phyloP scores from a whole-genome alignment of 2,113 vertebrate species.

The Aldabrachelys gigantea region DNA sequence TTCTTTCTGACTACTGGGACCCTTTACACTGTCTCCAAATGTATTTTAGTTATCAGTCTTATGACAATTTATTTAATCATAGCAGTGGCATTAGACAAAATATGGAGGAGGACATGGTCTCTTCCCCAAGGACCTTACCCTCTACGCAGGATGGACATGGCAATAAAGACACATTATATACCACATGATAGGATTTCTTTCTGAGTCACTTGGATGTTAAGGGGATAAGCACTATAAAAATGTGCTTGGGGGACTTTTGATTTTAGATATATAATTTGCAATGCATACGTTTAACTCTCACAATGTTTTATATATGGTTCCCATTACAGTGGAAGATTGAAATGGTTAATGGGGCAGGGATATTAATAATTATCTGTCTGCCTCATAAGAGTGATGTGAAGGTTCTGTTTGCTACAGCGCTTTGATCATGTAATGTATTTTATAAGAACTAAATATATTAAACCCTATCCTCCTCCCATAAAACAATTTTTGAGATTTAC shows the following conservation, averaged over 20 bases:
- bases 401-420: not conserved
- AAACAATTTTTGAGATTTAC: rapidly evolving
- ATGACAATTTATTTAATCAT: not conserved
- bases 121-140: rapidly evolving
- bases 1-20: no score
- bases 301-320: not conserved
- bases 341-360: no score
- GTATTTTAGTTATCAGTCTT: not conserved
- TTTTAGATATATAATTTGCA: not conserved
- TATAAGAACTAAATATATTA: not conserved
- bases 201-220: not conserved
- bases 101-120: rapidly evolving
- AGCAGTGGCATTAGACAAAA: not conserved
- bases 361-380: not conserved
- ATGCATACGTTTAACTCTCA: not conserved
- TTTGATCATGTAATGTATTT: not conserved
- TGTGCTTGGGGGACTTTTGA: not conserved
- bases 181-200: rapidly evolving
- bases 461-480: not conserved
- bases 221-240: not conserved
- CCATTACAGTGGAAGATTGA: not conserved
- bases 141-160: not conserved
- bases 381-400: not conserved
- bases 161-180: not conserved
- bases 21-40: not conserved